These are phyloP conservation scores for Magallana angulata DNA, from an alignment of 1,140 invertebrate species.

Conservation along the genomic window DNA sequence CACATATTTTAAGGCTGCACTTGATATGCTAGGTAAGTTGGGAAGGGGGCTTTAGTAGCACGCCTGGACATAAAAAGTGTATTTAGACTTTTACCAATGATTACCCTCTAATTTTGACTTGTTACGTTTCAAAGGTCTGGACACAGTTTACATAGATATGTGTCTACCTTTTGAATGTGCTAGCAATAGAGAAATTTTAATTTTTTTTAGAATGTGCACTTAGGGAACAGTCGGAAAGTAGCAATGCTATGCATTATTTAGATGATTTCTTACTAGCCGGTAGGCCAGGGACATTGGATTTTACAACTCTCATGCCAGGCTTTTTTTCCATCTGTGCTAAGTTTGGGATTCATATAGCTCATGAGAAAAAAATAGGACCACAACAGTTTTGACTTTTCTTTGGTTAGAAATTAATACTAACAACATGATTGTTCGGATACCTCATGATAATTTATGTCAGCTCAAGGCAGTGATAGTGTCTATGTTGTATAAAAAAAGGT, in stretches of 20 bases:
- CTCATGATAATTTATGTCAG: too few species aligned
- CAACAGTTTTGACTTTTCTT: too few species aligned
- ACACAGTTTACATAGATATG: slow-evolving; percentile 32
- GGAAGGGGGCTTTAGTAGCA: neutral
- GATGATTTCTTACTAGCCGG: too few species aligned
- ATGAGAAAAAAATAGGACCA: too few species aligned
- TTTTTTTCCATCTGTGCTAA: too few species aligned
- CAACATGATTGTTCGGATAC: too few species aligned
- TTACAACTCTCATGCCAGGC: too few species aligned
- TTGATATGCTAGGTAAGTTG: neutral
- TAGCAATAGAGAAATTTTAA: slow-evolving; percentile 42
- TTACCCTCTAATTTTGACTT: slow-evolving; percentile 34
- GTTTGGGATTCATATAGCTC: too few species aligned
- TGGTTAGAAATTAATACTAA: too few species aligned
- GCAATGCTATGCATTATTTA: too few species aligned
- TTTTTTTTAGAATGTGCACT: neutral
- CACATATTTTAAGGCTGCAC: neutral
- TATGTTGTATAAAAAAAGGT: neutral
- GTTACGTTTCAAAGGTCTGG: slow-evolving; percentile 38
- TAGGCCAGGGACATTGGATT: too few species aligned
- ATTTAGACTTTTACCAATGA: slow-evolving; percentile 46
- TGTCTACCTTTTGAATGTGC: slow-evolving; percentile 39
- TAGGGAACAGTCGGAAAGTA: too few species aligned
- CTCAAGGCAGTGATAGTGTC: neutral
- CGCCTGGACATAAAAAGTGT: slow-evolving; percentile 48